Base-by-base conservation (phyloP, 2,797 vertebrate species). In the Sebastes jordani region DNA sequence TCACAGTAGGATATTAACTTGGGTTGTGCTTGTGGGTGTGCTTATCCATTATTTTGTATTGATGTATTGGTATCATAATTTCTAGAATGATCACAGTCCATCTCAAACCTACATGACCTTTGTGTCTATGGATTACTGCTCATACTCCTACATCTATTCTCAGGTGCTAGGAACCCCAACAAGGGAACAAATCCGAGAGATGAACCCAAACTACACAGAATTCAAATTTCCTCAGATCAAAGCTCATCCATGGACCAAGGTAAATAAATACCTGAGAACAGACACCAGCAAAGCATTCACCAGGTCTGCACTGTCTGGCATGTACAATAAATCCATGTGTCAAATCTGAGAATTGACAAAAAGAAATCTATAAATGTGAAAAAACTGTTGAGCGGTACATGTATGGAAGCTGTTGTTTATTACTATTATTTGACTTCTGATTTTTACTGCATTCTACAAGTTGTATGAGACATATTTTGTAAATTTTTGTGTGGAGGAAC, bases 221-320 rank as follows among this genome's bases (percentile, higher is more conserved):
- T 98, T 98, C 92, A 98, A 98, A 92, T 98, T 98, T 87, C 97
- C 97, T 68, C 97, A 98, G 93, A 98, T 98, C 89, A 98, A 98
- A 96, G 97, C 97, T 82, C 97, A 98, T 87, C 97, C 97, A 38
- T 98, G 97, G 97, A 96, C 97, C 82, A 98, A 98, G 97, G 97
- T 97, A 76, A 9, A 14, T 7, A 23, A 77, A 76, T 6, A 36
- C 9, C 27, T 9, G 25, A 16, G 59, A 10, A n/a, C 0, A 2
- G 7, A 69, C 16, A n/a, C n/a, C 7, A 18, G 30, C 56, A 14
- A 42, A 30, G 7, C 2, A 9, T 22, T 56, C 14, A 4, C 10
- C 25, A 6, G 9, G 13, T 20, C 13, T 36, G 22, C 6, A 10
- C 49, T 52, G 27, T 46, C 46, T 18, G 30, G 14, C 38, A 27